Evolutionary conservation across 2,113 vertebrate genomes (phyloP).

Genomic region (Grammomys surdaster): DNA sequence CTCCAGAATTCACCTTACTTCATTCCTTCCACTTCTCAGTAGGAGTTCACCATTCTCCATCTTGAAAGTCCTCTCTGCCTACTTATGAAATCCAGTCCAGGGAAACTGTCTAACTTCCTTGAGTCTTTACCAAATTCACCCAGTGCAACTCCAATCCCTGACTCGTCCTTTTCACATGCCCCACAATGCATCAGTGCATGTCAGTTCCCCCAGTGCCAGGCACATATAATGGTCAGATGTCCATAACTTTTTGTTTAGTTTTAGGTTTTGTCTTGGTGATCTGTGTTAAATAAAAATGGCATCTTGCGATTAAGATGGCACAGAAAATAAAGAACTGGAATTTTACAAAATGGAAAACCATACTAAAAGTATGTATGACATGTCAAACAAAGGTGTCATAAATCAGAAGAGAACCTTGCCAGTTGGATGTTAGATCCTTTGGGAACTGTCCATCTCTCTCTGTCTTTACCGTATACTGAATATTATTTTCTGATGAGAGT

Average conservation of each 20-base stretch:
- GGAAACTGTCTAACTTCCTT: neutral
- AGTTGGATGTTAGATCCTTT: neutral
- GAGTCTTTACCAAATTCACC: neutral
- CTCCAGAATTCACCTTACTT: neutral
- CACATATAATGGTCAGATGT: neutral
- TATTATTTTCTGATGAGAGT: neutral
- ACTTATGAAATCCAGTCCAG: neutral
- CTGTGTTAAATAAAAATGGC: neutral
- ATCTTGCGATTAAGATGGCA: neutral
- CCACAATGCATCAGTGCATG: neutral
- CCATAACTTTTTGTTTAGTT: neutral
- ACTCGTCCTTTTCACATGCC: neutral
- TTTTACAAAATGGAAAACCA: neutral
- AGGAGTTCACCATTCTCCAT: neutral
- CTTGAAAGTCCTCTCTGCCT: neutral
- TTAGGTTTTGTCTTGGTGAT: neutral
- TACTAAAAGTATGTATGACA: neutral
- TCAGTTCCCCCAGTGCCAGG: neutral
- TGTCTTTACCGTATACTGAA: neutral
- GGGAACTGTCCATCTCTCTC: neutral
- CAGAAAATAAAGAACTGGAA: neutral
- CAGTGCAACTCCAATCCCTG: neutral
- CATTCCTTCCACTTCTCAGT: neutral
- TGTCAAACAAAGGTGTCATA: constrained; percentile 14
- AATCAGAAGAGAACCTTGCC: neutral